These are phyloP conservation scores for Antheraea assamensis DNA, from an alignment of 2,888 invertebrate species.

Conservation along the genomic window DNA sequence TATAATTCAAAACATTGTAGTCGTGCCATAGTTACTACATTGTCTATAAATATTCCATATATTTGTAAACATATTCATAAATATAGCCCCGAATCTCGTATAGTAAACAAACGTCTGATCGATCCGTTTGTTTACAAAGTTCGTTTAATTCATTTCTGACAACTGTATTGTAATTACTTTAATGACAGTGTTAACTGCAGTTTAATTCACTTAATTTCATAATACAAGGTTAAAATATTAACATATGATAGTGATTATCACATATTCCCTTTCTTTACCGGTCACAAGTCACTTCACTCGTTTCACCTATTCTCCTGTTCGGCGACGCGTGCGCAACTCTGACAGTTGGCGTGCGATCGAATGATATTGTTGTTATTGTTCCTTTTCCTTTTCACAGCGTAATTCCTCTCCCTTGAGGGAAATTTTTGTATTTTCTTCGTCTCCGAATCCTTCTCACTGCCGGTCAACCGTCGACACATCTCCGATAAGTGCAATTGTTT, in stretches of 20 bases:
- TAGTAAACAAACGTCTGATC: not conserved
- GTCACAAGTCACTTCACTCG: conserved; percentile 14
- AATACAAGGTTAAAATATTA: conserved; percentile 1
- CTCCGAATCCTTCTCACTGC: conserved; percentile 51
- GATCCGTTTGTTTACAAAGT: not conserved
- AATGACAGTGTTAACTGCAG: not conserved
- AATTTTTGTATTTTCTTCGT: conserved; percentile 81
- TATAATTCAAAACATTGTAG: not conserved
- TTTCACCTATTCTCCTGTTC: conserved; percentile 59
- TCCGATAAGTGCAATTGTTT: conserved; percentile 73
- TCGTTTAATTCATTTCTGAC: not conserved
- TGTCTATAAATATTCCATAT: not conserved
- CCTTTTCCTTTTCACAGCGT: conserved; percentile 83
- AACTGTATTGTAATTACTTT: not conserved
- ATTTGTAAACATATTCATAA: not conserved
- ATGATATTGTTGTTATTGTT: conserved; percentile 69
- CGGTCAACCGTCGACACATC: conserved; percentile 60
- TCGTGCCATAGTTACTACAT: not conserved
- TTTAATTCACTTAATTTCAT: not conserved
- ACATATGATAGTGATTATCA: not conserved
- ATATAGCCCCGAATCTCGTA: not conserved
- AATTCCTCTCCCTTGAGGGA: conserved; percentile 86
- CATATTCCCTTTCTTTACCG: conserved; percentile 9
- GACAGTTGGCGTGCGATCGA: conserved; percentile 66
- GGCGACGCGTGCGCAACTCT: conserved; percentile 66